These are phyloP conservation scores for Teleopsis dalmanni DNA, from an alignment of 1,140 invertebrate genomes.

Conservation along the genomic window DNA sequence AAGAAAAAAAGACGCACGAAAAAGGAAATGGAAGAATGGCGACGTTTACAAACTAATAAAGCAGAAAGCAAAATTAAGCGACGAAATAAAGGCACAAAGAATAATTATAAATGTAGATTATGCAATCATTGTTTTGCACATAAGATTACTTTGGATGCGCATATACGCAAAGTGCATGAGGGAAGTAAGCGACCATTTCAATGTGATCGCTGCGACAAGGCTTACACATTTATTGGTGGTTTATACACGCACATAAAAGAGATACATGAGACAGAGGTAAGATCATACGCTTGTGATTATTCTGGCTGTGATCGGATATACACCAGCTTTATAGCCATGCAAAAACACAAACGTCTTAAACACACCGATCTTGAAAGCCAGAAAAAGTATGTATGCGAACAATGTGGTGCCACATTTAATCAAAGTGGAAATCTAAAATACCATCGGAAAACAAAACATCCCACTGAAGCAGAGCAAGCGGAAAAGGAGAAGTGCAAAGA, in stretches of 20 bases:
- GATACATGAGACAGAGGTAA: constrained; percentile 22
- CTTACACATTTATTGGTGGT: constrained; percentile 37
- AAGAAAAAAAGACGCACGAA: not conserved
- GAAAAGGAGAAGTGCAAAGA: constrained; percentile 16
- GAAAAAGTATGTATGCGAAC: constrained; percentile 29
- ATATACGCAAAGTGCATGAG: constrained; percentile 36
- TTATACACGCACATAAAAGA: constrained; percentile 38
- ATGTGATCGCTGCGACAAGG: constrained; percentile 35
- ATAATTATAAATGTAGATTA: constrained; percentile 27
- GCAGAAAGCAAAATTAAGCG: not conserved
- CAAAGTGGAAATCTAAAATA: constrained; percentile 33
- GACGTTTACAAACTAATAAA: not conserved
- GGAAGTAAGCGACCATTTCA: constrained; percentile 31
- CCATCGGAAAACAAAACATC: constrained; percentile 35
- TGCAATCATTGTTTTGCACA: constrained; percentile 32
- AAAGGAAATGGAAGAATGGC: not conserved
- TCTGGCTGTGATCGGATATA: constrained; percentile 29
- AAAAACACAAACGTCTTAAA: constrained; percentile 33
- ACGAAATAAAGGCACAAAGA: constrained; percentile 16
- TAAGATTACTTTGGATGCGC: constrained; percentile 28
- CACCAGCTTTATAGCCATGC: constrained; percentile 32
- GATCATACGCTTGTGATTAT: constrained; percentile 26
- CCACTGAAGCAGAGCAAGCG: constrained; percentile 25
- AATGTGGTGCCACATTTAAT: constrained; percentile 36
- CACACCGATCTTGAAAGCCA: constrained; percentile 12